Evolutionary conservation across 1,140 invertebrate genomes (phyloP).

Genomic region (Episyrphus balteatus): DNA sequence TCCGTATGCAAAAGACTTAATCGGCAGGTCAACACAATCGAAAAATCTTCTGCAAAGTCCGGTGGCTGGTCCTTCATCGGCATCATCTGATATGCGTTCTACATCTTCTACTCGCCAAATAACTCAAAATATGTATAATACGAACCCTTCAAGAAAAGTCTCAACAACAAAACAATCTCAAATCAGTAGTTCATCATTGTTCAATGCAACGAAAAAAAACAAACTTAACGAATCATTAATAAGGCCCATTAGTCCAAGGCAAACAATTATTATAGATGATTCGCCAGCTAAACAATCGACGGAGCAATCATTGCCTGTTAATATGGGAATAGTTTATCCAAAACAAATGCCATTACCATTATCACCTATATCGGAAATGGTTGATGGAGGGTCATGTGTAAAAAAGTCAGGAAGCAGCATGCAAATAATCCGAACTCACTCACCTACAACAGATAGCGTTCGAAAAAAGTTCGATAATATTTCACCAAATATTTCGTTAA

Average conservation of each 20-base stretch:
- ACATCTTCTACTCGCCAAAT: background rate
- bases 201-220: background rate
- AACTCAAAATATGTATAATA: background rate
- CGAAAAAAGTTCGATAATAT: slow-evolving; percentile 21
- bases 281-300: too few relatives aligned
- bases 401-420: slow-evolving; percentile 8
- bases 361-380: background rate
- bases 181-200: background rate
- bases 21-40: background rate
- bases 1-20: too few relatives aligned
- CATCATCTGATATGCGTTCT: background rate
- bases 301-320: background rate
- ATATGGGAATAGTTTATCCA: slow-evolving; percentile 4
- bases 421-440: slow-evolving; percentile 25
- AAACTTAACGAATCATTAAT: background rate
- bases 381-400: background rate
- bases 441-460: slow-evolving; percentile 17
- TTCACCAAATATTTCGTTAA: slow-evolving; percentile 20
- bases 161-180: too few relatives aligned
- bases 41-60: background rate
- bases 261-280: background rate
- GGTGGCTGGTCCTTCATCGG: background rate
- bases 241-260: background rate
- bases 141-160: too few relatives aligned
- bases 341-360: background rate